These are phyloP conservation scores for Apostichopus parvimensis DNA, from an alignment of 35 echinoderm and acorn worm genomes.

Conservation along the genomic window DNA sequence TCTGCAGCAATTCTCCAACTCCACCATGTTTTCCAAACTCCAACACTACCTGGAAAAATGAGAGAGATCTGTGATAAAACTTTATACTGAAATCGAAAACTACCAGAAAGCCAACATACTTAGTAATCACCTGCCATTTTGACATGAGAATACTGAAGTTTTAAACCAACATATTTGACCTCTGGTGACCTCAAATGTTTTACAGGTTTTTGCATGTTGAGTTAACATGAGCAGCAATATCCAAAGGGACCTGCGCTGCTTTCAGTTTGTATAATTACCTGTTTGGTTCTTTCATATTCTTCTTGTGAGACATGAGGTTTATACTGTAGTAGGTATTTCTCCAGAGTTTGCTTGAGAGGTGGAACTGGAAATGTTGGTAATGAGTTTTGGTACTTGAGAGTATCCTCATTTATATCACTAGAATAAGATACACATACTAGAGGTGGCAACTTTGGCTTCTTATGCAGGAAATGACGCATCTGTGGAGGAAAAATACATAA, in stretches of 20 bases:
- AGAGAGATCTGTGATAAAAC: no score
- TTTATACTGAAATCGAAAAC: no score
- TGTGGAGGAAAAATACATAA: not conserved
- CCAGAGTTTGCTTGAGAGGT: constrained; percentile 7
- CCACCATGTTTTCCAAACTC: constrained; percentile 24
- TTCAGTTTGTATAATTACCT: not conserved
- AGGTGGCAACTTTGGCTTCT: not conserved
- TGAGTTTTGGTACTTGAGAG: constrained; percentile 3
- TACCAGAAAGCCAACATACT: no score
- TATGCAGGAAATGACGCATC: not conserved
- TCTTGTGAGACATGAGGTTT: not conserved
- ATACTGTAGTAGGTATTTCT: constrained; percentile 20
- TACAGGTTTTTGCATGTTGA: no score
- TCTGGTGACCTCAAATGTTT: no score
- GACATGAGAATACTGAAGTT: no score
- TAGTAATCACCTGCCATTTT: no score
- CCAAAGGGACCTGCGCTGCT: no score
- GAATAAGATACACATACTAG: not conserved
- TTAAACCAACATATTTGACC: no score
- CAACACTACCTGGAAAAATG: not conserved
- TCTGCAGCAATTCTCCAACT: constrained; percentile 14
- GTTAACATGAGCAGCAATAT: no score
- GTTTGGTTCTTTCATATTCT: not conserved
- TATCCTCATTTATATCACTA: not conserved
- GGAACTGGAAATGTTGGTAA: constrained; percentile 13